Percentiles rank a stretch among this genome's conserved stretches.
Conservation (phyloP, 2,797 vertebrate species). For the Myotis planiceps region DNA sequence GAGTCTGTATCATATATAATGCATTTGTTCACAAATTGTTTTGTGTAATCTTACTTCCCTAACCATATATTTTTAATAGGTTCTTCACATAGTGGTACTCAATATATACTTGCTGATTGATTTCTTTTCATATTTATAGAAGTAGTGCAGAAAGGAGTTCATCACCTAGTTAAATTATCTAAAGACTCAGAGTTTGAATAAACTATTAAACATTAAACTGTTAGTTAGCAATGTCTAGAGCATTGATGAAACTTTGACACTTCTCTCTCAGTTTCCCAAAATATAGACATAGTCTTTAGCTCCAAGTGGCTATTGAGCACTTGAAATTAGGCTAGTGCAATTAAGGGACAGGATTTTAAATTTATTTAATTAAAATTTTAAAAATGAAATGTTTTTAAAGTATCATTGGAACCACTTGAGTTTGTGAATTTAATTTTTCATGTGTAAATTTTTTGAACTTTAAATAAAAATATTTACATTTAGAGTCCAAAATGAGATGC, state of each 20-base stretch:
- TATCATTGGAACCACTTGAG: too few species aligned
- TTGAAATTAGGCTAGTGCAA: too few species aligned
- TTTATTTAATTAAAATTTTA: too few species aligned
- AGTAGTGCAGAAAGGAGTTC: neutral
- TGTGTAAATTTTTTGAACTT: too few species aligned
- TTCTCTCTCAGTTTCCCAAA: neutral
- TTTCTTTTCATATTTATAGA: neutral
- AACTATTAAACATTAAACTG: neutral
- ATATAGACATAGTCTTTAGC: neutral
- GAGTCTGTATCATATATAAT: neutral
- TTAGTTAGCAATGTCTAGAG: neutral
- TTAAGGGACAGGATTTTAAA: too few species aligned
- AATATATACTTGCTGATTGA: neutral
- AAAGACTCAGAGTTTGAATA: neutral
- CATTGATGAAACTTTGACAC: neutral
- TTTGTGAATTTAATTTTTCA: too few species aligned
- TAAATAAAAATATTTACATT: too few species aligned
- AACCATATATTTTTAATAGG: neutral
- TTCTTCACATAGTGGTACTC: neutral
- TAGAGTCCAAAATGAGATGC: too few species aligned
- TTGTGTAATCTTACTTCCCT: neutral
- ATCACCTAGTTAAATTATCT: neutral
- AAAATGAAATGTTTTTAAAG: too few species aligned
- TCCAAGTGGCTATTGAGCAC: too few species aligned
- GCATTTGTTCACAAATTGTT: neutral